Conservation (phyloP, 2,888 invertebrate species). For the Aleiodes leptofemur region DNA sequence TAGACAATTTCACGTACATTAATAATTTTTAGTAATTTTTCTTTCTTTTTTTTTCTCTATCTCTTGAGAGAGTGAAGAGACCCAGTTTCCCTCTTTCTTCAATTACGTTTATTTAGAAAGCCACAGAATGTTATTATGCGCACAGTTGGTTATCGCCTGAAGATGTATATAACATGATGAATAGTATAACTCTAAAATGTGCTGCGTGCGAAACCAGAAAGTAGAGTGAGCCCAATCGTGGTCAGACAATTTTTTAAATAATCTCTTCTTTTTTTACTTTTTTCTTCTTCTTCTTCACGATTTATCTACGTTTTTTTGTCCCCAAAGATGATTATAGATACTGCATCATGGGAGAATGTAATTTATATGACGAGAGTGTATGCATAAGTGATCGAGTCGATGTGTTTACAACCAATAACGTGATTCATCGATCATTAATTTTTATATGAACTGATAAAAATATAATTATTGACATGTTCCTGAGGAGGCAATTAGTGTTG, state of each 20-base stretch:
- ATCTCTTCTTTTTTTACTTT: background rate
- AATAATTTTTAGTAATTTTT: slow-evolving; percentile 34
- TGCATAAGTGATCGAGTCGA: too few species aligned
- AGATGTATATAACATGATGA: slow-evolving; percentile 23
- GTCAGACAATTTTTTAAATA: slow-evolving; percentile 12
- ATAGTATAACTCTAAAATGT: slow-evolving; percentile 2
- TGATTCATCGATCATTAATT: too few species aligned
- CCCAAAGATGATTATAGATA: too few species aligned
- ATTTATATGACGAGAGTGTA: too few species aligned
- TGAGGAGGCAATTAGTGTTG: too few species aligned
- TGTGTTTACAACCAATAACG: too few species aligned
- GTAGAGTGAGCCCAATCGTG: slow-evolving; percentile 20
- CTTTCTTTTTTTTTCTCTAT: slow-evolving; percentile 43
- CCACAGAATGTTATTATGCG: slow-evolving; percentile 26
- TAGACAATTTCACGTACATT: background rate
- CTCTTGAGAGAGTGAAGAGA: slow-evolving; percentile 35
- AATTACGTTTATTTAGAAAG: slow-evolving; percentile 28
- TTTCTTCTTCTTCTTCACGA: background rate
- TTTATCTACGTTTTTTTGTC: slow-evolving; percentile 8
- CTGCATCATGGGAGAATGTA: too few species aligned
- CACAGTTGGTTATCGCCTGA: slow-evolving; percentile 20
- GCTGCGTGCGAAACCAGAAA: slow-evolving; percentile 21
- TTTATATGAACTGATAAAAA: too few species aligned
- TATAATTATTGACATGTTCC: too few species aligned
- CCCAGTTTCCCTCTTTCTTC: slow-evolving; percentile 36